Evolutionary conservation across 2,113 vertebrate genomes (phyloP).

Genomic region (Anhinga anhinga): DNA sequence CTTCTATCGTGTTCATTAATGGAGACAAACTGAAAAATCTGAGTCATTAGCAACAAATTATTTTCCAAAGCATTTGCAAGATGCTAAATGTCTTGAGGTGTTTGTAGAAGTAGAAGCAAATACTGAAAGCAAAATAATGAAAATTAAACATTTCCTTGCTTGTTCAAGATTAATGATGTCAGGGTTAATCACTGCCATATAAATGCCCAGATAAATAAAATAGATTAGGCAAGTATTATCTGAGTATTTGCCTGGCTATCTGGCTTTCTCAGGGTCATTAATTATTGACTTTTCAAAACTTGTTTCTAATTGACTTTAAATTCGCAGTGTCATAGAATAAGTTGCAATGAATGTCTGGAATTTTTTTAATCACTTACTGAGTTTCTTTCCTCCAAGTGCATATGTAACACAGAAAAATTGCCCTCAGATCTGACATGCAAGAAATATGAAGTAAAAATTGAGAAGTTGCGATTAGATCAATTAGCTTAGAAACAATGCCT

Average conservation of each 20-base stretch:
- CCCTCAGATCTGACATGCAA: not conserved
- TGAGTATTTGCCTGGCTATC: not conserved
- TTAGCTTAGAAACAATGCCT: not conserved
- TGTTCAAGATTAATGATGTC: conserved; percentile 15
- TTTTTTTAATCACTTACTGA: not conserved
- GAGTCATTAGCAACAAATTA: not conserved
- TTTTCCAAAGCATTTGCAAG: conserved; percentile 10
- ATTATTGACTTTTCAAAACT: not conserved
- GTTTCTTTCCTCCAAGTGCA: not conserved
- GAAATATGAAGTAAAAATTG: not conserved
- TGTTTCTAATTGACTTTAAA: conserved; percentile 6
- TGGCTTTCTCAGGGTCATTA: not conserved
- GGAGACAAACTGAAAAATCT: not conserved
- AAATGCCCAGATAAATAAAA: conserved; percentile 26
- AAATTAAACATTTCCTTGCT: conserved; percentile 22
- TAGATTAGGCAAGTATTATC: not conserved
- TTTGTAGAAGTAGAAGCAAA: conserved; percentile 30
- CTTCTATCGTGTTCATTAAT: not conserved
- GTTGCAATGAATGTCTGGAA: not conserved
- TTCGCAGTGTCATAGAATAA: not conserved
- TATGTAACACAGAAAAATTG: not conserved
- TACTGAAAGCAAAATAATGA: conserved; percentile 1
- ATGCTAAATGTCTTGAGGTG: conserved; percentile 14
- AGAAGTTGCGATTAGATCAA: not conserved
- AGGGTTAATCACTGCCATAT: conserved; percentile 1